Evolutionary conservation across 1,140 invertebrate genomes (phyloP), one percentile per base, ranked within the genome.

Genomic region (Anagrus nilaparvatae): DNA sequence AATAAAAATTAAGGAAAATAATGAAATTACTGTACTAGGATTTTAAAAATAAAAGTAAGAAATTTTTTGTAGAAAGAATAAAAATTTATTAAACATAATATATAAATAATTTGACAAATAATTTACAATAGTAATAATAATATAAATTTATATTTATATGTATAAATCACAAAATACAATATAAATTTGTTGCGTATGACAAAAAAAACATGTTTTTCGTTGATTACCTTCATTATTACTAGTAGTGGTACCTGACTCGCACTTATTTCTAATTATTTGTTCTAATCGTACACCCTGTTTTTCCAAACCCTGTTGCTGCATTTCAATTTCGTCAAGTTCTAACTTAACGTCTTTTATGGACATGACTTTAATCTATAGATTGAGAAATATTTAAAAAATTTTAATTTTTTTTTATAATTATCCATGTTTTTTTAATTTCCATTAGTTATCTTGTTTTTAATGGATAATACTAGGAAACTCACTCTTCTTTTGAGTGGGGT

Each of bases 271-370:
- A 47, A 95, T 95, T 54, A 83, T 78, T 58, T 84, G 77, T 61
- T 96, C 90, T 38, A 96, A 69, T 37, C 81, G 74, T 4, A 93
- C 83, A 25, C 90, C 90, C 61, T 92, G 85, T 32, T 81, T 76
- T 61, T 94, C 90, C 19, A 94, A 70, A n/a, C 87, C 87, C 50
- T 82, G 80, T 53, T 91, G 84, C 56, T 92, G 86, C 32, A 86
- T 75, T 60, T 94, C 88, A 50, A 90, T 85, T 45, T 86, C 77
- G 34, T 78, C 71, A 35, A 90, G 66, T 56, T 89, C 82, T 41
- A 76, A 68, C 49, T 79, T 75, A 6, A 89, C 76, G 47, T 85
- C 78, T 48, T 75, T 72, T 40, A 84, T 68, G 0, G 82, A 81
- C 52, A 91, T 71, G 53, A 82, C 73, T 58, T 81, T 77, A 12